These are phyloP conservation scores for Diadromus collaris DNA, from an alignment of 2,888 invertebrate species.

Conservation along the genomic window DNA sequence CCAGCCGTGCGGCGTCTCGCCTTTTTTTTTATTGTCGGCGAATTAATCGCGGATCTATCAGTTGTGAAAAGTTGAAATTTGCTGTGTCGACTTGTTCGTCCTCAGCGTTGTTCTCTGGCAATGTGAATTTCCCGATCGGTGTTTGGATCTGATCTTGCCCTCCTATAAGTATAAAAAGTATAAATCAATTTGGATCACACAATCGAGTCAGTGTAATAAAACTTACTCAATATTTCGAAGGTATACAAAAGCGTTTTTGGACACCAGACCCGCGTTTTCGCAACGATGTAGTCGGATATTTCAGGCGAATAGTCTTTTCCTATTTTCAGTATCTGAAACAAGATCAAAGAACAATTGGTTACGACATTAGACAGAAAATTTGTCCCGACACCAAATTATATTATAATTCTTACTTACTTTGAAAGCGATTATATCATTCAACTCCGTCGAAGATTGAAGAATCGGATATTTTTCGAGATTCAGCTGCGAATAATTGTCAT, in stretches of 20 bases:
- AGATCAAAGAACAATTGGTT: background rate
- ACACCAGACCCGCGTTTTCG: conserved; percentile 68
- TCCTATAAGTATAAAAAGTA: conserved; percentile 35
- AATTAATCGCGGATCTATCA: conserved; percentile 62
- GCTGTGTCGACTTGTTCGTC: conserved; percentile 24
- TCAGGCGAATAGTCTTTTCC: conserved; percentile 78
- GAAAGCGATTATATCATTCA: conserved; percentile 68
- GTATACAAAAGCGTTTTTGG: conserved; percentile 54
- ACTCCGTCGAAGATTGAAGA: conserved; percentile 50
- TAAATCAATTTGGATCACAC: background rate
- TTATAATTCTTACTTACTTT: conserved; percentile 64
- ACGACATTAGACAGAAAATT: background rate
- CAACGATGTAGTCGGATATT: conserved; percentile 77
- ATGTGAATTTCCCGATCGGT: conserved; percentile 61
- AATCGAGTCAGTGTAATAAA: background rate
- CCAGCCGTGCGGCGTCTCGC: background rate
- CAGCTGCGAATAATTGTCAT: conserved; percentile 44
- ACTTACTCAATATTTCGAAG: conserved; percentile 60
- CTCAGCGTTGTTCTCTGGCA: conserved; percentile 32
- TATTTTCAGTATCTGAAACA: conserved; percentile 77
- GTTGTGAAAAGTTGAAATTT: conserved; percentile 52
- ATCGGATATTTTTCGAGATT: conserved; percentile 55
- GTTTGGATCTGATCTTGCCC: conserved; percentile 55
- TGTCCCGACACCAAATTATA: background rate
- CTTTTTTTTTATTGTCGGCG: conserved; percentile 40